Evolutionary conservation across 2,888 invertebrate species (phyloP).

Genomic region (Drosophila affinis): DNA sequence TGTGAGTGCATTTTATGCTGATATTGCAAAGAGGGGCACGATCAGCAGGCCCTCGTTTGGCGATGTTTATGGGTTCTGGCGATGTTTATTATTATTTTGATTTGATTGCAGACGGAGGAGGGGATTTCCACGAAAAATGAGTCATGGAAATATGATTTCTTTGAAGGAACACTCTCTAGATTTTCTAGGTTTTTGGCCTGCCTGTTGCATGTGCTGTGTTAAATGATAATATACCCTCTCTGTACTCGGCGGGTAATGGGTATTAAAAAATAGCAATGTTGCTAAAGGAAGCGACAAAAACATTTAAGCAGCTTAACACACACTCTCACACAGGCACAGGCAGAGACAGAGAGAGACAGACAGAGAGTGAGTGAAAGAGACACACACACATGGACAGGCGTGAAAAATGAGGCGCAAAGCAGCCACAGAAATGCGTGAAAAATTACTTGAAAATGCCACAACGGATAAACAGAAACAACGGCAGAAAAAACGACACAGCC

Average conservation of each 20-base stretch:
- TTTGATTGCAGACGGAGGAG: no score
- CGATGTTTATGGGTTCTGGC: no score
- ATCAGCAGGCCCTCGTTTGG: not conserved
- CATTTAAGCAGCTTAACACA: conserved; percentile 79
- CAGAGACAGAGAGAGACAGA: no score
- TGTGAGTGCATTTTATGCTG: not conserved
- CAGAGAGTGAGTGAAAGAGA: conserved; percentile 6
- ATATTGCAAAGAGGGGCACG: not conserved
- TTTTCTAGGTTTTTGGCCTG: no score
- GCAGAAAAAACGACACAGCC: conserved; percentile 1
- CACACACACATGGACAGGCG: conserved; percentile 40
- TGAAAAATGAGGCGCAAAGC: conserved; percentile 78
- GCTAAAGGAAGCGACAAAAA: conserved; percentile 60
- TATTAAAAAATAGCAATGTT: conserved; percentile 47
- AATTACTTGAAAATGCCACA: conserved; percentile 77
- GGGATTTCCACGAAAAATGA: no score
- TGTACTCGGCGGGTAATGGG: not conserved
- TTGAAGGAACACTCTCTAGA: no score
- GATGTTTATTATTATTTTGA: no score
- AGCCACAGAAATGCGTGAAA: conserved; percentile 80
- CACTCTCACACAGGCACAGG: conserved; percentile 33
- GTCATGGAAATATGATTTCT: no score
- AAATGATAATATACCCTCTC: not conserved
- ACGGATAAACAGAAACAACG: conserved; percentile 67
- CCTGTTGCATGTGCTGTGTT: no score